phyloP scores from a whole-genome alignment of 2,797 vertebrate genomes.

The Podarcis lilfordi region DNA sequence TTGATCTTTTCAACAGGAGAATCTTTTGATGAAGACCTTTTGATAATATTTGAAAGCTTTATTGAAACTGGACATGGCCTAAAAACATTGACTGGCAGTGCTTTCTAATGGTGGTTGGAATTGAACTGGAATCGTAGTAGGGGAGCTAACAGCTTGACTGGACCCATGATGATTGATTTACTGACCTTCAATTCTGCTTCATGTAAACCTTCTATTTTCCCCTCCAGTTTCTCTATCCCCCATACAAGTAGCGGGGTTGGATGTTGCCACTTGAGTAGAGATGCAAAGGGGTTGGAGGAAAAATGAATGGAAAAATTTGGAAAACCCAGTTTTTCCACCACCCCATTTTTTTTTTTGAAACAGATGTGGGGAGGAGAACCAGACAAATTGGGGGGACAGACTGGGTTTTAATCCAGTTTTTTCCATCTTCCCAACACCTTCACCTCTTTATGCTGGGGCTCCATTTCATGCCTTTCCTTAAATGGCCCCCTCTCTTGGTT shows the following conservation, averaged over 20 bases:
- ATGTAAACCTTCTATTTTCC: background rate
- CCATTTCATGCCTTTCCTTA: background rate
- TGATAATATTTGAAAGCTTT: background rate
- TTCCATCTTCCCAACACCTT: too few relatives aligned
- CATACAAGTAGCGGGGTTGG: background rate
- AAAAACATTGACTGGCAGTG: background rate
- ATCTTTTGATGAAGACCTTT: background rate
- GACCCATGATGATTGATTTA: background rate
- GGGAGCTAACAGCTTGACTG: background rate
- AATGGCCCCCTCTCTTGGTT: background rate
- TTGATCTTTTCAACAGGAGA: background rate
- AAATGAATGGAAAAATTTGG: too few relatives aligned
- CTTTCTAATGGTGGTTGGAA: background rate
- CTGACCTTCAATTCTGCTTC: background rate
- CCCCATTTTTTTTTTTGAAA: too few relatives aligned
- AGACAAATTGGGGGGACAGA: too few relatives aligned
- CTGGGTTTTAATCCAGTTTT: too few relatives aligned
- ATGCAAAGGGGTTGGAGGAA: too few relatives aligned
- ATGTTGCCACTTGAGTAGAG: too few relatives aligned
- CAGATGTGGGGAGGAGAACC: too few relatives aligned
- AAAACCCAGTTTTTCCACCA: too few relatives aligned
- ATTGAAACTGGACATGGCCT: background rate
- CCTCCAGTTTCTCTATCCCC: background rate
- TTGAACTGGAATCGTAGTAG: background rate
- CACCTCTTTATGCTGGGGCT: too few relatives aligned